Conservation (phyloP, 2,797 vertebrate species). For the Leptoclinus maculatus region DNA sequence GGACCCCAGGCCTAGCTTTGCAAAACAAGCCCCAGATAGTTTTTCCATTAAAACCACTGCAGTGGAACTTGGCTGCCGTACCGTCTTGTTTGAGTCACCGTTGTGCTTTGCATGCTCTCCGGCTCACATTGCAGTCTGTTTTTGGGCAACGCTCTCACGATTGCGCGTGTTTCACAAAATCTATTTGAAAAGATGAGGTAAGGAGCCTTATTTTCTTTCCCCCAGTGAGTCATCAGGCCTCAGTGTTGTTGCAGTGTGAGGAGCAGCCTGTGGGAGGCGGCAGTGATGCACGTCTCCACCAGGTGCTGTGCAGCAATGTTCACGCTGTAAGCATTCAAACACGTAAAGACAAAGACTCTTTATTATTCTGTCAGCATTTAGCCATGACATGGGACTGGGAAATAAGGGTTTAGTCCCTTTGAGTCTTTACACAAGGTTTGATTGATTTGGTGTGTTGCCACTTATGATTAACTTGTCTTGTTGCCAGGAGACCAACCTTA, state of each 20-base stretch:
- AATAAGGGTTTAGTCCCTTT: not conserved
- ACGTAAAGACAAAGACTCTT: conserved; percentile 28
- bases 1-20: not conserved
- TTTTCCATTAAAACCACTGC: conserved; percentile 17
- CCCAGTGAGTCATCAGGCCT: conserved; percentile 50
- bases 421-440: not conserved
- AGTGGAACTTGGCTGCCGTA: conserved; percentile 17
- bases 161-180: not conserved
- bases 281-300: conserved; percentile 34
- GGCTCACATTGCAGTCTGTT: conserved; percentile 4
- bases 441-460: not conserved
- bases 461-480: not conserved
- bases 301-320: not conserved
- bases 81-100: not conserved
- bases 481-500: conserved; percentile 42
- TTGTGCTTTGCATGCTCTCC: not conserved
- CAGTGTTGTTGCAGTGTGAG: conserved; percentile 60
- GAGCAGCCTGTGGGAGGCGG: conserved; percentile 66
- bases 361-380: not conserved
- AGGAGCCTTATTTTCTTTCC: not conserved
- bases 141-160: not conserved
- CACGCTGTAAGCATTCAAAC: conserved; percentile 12
- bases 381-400: not conserved
- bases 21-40: not conserved
- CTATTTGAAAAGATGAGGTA: conserved; percentile 33